Base-by-base conservation (phyloP, 2,797 vertebrate genomes). In the Notolepis coatsorum region DNA sequence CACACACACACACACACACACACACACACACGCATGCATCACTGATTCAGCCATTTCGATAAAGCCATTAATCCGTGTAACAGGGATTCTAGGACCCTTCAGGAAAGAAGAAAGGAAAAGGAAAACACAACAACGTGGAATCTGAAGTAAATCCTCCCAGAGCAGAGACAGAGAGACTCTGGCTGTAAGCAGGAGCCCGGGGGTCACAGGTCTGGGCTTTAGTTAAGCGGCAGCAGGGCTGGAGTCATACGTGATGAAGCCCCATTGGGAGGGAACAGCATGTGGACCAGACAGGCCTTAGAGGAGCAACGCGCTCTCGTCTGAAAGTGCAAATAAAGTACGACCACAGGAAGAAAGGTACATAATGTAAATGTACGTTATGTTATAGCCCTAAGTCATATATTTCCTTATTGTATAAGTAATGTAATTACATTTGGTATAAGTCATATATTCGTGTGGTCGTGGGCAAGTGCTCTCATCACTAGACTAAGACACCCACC, bases 1-100 rank as follows among this genome's bases (percentile, higher is more conserved):
- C 52, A 37, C 28, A 31, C 53, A 42, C 37, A 9, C 42, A 18
- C 20, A 18, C 50, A 61, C 55, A n/a, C n/a, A n/a, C n/a, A n/a
- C n/a, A n/a, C n/a, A n/a, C n/a, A n/a, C n/a, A 84, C 86, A 86
- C 89, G 90, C 91, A 91, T 86, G 90, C 91, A 91, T 87, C 90
- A 92, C 90, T 92, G 89, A 93, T 91, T 89, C n/a, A n/a, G 88
- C 83, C 82, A 87, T 92, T 92, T 89, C n/a, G 88, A 87, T 92
- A 91, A n/a, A 93, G 88, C 89, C 87, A 89, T 90, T 92, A 92
- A 94, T 91, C 91, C 88, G 80, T 81, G 88, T 89, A 90, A 93
- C n/a, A 93, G 90, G 90, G 86, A 92, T 90, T 92, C 83, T 80
- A 88, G 72, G 75, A 81, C 88, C 87, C 92, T 92, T 89, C 84